Conservation (phyloP, 1,140 invertebrate species). For the Neodiprion pinetum region DNA sequence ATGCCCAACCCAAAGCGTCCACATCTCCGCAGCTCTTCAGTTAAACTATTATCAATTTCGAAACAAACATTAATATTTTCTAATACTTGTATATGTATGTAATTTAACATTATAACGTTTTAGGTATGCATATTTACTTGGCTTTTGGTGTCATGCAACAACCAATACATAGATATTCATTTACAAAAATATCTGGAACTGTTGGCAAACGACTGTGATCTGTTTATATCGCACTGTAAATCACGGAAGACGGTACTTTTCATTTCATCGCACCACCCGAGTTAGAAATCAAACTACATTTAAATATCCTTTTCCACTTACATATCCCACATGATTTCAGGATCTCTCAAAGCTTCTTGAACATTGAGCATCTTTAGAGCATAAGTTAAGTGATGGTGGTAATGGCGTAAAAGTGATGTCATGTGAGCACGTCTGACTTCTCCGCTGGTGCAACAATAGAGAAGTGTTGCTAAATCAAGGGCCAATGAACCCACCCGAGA, state of each 20-base stretch:
- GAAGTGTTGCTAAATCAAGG: constrained; percentile 70
- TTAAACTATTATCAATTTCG: constrained; percentile 56
- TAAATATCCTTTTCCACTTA: constrained; percentile 52
- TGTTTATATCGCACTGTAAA: too few species aligned
- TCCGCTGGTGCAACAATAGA: constrained; percentile 72
- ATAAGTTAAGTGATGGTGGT: constrained; percentile 65
- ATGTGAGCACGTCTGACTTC: constrained; percentile 66
- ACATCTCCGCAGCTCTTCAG: constrained; percentile 69
- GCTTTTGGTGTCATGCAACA: too few species aligned
- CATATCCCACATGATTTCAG: constrained; percentile 62
- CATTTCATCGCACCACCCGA: too few species aligned
- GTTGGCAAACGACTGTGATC: too few species aligned
- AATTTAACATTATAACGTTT: too few species aligned
- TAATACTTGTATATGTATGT: background rate
- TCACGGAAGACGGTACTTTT: too few species aligned
- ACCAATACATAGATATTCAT: too few species aligned
- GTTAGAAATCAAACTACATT: background rate
- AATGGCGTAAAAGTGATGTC: constrained; percentile 65
- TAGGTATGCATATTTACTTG: background rate
- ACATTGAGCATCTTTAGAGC: constrained; percentile 58
- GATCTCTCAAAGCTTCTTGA: constrained; percentile 57
- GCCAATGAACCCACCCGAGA: constrained; percentile 73
- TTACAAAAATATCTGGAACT: too few species aligned
- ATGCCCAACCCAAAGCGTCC: constrained; percentile 72
- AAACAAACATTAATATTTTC: background rate